Conservation (phyloP, 2,888 invertebrate genomes). For the Ectobius pallidus region DNA sequence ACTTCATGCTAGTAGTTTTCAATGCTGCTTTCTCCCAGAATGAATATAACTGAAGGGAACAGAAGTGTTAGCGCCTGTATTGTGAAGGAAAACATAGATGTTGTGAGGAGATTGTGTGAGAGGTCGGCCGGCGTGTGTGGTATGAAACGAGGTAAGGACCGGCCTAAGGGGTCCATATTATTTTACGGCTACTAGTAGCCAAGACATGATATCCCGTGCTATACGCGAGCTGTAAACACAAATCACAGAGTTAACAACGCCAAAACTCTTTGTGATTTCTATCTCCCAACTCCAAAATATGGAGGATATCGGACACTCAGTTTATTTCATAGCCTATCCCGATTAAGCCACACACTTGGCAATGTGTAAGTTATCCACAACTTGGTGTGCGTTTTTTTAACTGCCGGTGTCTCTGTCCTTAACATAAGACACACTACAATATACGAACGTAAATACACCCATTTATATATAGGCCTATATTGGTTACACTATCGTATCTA, state of each 20-base stretch:
- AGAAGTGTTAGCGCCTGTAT: not conserved
- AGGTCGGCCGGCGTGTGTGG: not conserved
- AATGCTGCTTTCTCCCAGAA: not conserved
- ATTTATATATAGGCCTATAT: too few relatives aligned
- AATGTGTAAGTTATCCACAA: too few relatives aligned
- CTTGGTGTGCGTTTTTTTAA: too few relatives aligned
- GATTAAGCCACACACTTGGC: too few relatives aligned
- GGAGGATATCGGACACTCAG: too few relatives aligned
- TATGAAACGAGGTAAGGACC: not conserved
- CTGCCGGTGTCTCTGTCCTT: too few relatives aligned
- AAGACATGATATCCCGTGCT: constrained; percentile 14
- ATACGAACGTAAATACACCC: too few relatives aligned
- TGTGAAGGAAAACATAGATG: not conserved
- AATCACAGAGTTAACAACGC: constrained; percentile 13
- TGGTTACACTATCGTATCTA: too few relatives aligned
- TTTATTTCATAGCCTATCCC: too few relatives aligned
- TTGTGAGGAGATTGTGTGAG: not conserved
- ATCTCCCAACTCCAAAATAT: too few relatives aligned
- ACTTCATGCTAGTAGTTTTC: too few relatives aligned
- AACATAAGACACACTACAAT: too few relatives aligned
- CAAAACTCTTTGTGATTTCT: constrained; percentile 2
- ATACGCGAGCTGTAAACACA: constrained; percentile 25
- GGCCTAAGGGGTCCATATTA: constrained; percentile 17
- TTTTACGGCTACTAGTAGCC: constrained; percentile 15
- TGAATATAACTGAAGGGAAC: not conserved